Percentiles rank a stretch among this genome's conserved stretches.
Evolutionary conservation across 2,888 invertebrate species (phyloP).

Genomic region (Teleogryllus oceanicus): DNA sequence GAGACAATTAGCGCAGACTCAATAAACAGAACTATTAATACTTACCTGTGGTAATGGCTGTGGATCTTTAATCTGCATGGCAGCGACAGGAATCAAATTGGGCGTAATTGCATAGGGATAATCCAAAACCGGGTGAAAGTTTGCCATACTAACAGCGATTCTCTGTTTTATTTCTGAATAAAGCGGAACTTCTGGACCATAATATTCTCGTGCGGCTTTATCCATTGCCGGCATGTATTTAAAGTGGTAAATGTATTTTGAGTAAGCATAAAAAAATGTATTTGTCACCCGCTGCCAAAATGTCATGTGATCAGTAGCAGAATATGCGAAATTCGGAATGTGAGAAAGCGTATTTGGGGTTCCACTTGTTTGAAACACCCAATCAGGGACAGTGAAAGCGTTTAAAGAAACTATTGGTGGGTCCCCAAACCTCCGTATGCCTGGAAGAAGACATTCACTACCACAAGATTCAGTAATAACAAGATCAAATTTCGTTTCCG

Average conservation of each 20-base stretch:
- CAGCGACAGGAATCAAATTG: conserved; percentile 56
- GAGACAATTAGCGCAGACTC: too few relatives aligned
- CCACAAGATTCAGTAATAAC: conserved; percentile 27
- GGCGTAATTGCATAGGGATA: conserved; percentile 55
- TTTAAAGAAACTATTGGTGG: conserved; percentile 41
- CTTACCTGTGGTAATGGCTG: conserved; percentile 52
- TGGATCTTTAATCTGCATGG: conserved; percentile 52
- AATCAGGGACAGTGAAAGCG: conserved; percentile 38
- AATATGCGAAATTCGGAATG: conserved; percentile 40
- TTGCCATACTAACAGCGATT: conserved; percentile 51
- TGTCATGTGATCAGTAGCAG: conserved; percentile 46
- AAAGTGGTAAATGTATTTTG: background rate
- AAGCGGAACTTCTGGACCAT: conserved; percentile 22
- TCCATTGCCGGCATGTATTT: conserved; percentile 24
- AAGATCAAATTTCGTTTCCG: conserved; percentile 28
- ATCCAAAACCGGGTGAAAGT: conserved; percentile 57
- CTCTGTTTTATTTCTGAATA: conserved; percentile 22
- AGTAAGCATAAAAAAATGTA: conserved; percentile 38
- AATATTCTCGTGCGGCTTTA: conserved; percentile 22
- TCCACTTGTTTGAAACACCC: conserved; percentile 40
- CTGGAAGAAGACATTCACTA: conserved; percentile 36
- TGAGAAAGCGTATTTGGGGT: conserved; percentile 42
- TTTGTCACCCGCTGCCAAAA: conserved; percentile 53
- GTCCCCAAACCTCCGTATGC: conserved; percentile 42
- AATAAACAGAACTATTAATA: too few relatives aligned